A percentile compares a stretch with the other conserved stretches of the same genome.
Conservation (phyloP, 53 echinoderm and acorn worm genomes). For the Holothuria leucospilota region DNA sequence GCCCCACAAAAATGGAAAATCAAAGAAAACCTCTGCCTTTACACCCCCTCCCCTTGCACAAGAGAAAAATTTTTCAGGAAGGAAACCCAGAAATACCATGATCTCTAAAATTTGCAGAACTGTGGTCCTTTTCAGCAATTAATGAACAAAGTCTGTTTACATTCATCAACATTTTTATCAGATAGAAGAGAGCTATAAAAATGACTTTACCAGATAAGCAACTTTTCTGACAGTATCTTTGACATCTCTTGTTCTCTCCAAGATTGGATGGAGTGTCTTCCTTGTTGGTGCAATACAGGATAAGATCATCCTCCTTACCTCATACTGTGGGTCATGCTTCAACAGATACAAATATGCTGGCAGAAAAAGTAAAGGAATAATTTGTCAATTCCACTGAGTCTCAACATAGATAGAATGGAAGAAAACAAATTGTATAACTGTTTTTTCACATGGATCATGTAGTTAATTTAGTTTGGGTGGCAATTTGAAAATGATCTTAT, state of each 20-base stretch:
- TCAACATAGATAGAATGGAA: neutral
- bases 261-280: slow-evolving; percentile 77
- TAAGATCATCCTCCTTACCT: slow-evolving; percentile 81
- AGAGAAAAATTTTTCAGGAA: too few species aligned
- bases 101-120: too few species aligned
- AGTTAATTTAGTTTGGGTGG: too few species aligned
- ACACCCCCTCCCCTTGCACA: too few species aligned
- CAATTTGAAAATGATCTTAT: too few species aligned
- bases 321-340: slow-evolving; percentile 80
- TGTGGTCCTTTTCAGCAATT: too few species aligned
- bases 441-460: neutral
- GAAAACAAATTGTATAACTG: neutral
- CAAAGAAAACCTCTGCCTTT: too few species aligned
- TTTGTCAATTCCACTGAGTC: neutral
- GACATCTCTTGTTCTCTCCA: slow-evolving; percentile 80
- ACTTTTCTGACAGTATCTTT: slow-evolving; percentile 72
- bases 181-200: too few species aligned
- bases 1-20: too few species aligned
- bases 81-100: too few species aligned
- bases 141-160: too few species aligned
- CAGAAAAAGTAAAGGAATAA: neutral
- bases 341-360: slow-evolving; percentile 86
- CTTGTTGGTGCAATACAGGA: slow-evolving; percentile 85
- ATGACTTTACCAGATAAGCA: slow-evolving; percentile 16
- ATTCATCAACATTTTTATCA: too few species aligned